Conservation (phyloP, 2,797 vertebrate species). For the Luscinia luscinia region DNA sequence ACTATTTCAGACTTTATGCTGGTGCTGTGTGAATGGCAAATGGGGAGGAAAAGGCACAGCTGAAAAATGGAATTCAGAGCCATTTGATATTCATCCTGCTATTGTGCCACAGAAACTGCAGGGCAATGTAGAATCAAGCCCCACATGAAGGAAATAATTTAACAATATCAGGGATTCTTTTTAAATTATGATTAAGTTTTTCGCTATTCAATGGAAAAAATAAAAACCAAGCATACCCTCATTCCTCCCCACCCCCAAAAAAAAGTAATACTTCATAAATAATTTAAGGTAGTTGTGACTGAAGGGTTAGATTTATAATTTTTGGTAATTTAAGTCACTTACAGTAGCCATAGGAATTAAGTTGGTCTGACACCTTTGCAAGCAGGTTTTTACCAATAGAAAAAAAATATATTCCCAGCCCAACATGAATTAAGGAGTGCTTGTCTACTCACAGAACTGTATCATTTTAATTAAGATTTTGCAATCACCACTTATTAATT, state of each 20-base stretch:
- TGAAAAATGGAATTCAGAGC: background rate
- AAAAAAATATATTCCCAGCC: constrained; percentile 27
- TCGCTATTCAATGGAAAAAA: background rate
- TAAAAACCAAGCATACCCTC: background rate
- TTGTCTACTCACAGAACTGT: constrained; percentile 18
- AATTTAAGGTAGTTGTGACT: background rate
- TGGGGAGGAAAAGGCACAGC: background rate
- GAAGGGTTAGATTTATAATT: background rate
- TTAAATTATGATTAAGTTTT: background rate
- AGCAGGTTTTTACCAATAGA: background rate
- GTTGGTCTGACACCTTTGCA: constrained; percentile 20
- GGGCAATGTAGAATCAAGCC: background rate
- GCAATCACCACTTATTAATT: constrained; percentile 31
- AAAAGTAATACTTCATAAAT: background rate
- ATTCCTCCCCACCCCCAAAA: background rate
- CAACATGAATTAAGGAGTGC: background rate
- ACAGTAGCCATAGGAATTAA: constrained; percentile 5
- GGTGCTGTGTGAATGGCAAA: background rate
- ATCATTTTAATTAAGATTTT: constrained; percentile 53
- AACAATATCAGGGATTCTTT: background rate
- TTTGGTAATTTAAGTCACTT: background rate
- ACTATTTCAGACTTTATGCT: background rate
- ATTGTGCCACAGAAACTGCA: background rate
- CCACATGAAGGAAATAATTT: background rate
- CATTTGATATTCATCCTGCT: background rate